Conservation (phyloP, 2,888 invertebrate species). For the Linyphia triangularis region DNA sequence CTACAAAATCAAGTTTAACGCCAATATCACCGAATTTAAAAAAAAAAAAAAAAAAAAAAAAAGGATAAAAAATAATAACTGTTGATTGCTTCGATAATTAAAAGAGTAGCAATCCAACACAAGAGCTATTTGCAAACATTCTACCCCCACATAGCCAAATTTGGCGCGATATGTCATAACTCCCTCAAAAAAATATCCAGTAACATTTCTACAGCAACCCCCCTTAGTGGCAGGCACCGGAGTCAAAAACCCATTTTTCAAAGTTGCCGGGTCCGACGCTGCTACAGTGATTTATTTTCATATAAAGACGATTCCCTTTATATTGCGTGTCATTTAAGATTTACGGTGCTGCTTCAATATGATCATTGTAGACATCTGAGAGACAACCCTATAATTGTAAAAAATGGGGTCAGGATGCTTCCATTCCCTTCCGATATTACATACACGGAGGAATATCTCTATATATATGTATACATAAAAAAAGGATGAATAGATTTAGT, state of each 20-base stretch:
- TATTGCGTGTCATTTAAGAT: slow-evolving; percentile 72
- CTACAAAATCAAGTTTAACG: no score
- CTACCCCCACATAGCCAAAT: slow-evolving; percentile 8
- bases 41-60: no score
- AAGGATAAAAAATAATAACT: no score
- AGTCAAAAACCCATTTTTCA: slow-evolving; percentile 74
- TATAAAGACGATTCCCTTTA: slow-evolving; percentile 74
- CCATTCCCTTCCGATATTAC: slow-evolving; percentile 63
- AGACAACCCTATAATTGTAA: slow-evolving; percentile 71
- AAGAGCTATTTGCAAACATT: no score
- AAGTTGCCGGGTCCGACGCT: slow-evolving; percentile 56
- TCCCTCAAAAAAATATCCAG: background rate
- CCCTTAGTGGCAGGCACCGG: slow-evolving; percentile 5
- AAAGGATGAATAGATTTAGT: slow-evolving; percentile 72
- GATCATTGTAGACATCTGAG: slow-evolving; percentile 71
- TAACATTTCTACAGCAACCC: slow-evolving; percentile 53
- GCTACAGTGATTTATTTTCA: slow-evolving; percentile 74
- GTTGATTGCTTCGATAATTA: no score
- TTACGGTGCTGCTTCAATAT: slow-evolving; percentile 66
- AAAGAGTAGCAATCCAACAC: no score
- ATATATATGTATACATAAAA: no score
- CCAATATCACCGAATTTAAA: no score
- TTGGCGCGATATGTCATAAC: slow-evolving; percentile 27
- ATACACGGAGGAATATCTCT: slow-evolving; percentile 30
- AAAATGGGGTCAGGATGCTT: slow-evolving; percentile 67